Evolutionary conservation across 35 echinoderm and acorn worm species (phyloP).

Genomic region (Patiria miniata): DNA sequence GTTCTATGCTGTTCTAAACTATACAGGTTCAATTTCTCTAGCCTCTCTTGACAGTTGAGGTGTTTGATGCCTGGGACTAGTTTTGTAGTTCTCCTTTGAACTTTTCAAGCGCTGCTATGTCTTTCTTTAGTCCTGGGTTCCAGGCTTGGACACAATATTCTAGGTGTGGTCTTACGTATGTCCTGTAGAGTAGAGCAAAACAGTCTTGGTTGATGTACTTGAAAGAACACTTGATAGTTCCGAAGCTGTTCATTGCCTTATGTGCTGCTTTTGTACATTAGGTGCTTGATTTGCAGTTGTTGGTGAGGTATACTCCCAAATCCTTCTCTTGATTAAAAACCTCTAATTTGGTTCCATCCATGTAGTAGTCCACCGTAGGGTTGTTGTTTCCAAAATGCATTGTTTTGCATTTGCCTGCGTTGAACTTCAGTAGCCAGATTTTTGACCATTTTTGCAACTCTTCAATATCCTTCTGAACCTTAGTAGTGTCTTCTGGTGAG

Average conservation of each 20-base stretch:
- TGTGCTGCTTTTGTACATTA: conserved; percentile 43
- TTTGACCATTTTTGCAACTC: conserved; percentile 20
- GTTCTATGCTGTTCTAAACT: no score
- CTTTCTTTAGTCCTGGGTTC: background rate
- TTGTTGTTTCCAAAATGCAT: conserved; percentile 17
- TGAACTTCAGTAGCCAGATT: conserved; percentile 29
- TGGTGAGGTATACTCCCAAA: conserved; percentile 16
- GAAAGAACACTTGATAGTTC: conserved; percentile 14
- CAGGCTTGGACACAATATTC: background rate
- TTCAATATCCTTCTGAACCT: conserved; percentile 17
- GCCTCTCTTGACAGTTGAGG: no score
- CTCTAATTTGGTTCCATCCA: background rate
- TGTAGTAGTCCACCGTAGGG: background rate
- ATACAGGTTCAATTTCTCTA: no score
- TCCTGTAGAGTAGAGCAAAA: background rate
- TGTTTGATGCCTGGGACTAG: no score
- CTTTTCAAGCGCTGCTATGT: background rate
- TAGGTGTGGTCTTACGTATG: background rate
- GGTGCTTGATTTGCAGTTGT: conserved; percentile 28
- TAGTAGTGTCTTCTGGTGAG: background rate
- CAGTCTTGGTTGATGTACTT: background rate
- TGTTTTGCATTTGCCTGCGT: conserved; percentile 35
- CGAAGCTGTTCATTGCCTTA: conserved; percentile 28
- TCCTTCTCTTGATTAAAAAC: conserved; percentile 24
- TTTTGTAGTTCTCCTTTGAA: no score